phyloP scores from a whole-genome alignment of 2,888 invertebrate genomes.

The Ischnura elegans region DNA sequence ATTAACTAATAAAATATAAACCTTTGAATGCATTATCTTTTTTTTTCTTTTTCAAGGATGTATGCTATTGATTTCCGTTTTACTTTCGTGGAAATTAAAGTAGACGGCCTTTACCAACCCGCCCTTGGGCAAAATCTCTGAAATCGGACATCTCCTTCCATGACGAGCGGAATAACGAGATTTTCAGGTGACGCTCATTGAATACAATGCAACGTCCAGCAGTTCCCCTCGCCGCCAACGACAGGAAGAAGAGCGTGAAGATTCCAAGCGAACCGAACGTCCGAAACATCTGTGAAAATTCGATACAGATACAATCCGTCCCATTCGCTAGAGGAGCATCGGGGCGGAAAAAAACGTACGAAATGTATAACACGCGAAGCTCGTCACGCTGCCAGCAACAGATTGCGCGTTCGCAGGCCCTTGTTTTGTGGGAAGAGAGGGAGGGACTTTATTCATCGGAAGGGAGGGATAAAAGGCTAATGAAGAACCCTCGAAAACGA shows the following conservation, averaged over 20 bases:
- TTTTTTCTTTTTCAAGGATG: too few species aligned
- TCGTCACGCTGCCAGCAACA: neutral
- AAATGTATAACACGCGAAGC: constrained; percentile 50
- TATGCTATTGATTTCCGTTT: too few species aligned
- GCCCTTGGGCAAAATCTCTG: neutral
- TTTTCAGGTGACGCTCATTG: neutral
- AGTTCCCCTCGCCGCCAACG: neutral
- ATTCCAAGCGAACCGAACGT: neutral
- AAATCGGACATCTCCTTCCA: neutral
- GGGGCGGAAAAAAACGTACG: neutral
- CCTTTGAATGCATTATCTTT: too few species aligned
- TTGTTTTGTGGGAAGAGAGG: neutral
- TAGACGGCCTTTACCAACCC: too few species aligned
- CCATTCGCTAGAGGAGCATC: neutral
- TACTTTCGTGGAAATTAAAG: too few species aligned
- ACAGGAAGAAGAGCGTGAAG: neutral
- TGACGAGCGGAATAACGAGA: too few species aligned
- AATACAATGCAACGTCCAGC: neutral
- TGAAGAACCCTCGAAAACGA: constrained; percentile 44
- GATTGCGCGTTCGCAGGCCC: constrained; percentile 44
- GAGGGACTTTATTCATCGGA: neutral
- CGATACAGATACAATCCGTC: neutral
- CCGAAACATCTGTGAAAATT: constrained; percentile 54
- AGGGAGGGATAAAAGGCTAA: neutral
- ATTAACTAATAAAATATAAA: too few species aligned